Conservation (phyloP, 2,797 vertebrate species). For the Pogonophryne albipinna region DNA sequence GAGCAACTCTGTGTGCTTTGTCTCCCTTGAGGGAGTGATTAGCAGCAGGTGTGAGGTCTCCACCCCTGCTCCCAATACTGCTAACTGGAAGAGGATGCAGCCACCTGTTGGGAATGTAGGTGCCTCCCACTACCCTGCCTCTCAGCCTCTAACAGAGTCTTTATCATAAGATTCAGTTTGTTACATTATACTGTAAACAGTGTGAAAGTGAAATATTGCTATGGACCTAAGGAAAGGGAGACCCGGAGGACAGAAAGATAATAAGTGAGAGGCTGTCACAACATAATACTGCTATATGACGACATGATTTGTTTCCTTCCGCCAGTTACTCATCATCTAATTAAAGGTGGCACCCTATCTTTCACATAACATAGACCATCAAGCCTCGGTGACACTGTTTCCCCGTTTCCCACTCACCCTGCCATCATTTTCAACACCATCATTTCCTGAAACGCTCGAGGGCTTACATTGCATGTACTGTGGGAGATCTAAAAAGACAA, state of each 20-base stretch:
- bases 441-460: conserved; percentile 55
- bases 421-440: conserved; percentile 50
- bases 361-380: conserved; percentile 71
- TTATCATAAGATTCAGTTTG: background rate
- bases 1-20: no score
- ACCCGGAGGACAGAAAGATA: conserved; percentile 50
- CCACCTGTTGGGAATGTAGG: no score
- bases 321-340: conserved; percentile 74
- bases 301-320: conserved; percentile 76
- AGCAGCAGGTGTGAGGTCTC: no score
- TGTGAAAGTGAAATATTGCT: conserved; percentile 31
- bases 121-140: no score
- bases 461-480: conserved; percentile 51
- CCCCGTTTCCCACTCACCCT: conserved; percentile 19
- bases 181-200: background rate
- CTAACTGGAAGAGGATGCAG: no score
- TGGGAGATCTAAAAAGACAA: conserved; percentile 63
- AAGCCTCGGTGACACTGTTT: conserved; percentile 63
- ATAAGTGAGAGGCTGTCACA: conserved; percentile 70
- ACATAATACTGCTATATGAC: conserved; percentile 73
- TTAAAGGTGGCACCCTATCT: conserved; percentile 75
- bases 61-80: no score
- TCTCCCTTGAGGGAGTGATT: no score
- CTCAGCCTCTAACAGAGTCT: no score
- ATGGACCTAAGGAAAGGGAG: conserved; percentile 27